Conservation (phyloP, 2,888 invertebrate genomes). For the Orgyia antiqua region DNA sequence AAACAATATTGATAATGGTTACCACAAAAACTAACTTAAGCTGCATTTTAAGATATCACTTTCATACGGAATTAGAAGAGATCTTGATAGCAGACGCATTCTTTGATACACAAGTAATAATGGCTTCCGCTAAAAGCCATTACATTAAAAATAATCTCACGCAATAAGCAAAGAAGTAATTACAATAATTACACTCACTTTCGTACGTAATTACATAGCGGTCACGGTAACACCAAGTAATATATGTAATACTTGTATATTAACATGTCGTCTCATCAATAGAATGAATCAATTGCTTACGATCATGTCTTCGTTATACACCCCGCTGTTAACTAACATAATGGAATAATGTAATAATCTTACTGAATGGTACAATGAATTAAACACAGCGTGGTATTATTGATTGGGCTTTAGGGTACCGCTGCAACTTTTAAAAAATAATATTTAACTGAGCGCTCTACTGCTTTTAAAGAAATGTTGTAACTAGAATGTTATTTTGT, state of each 20-base stretch:
- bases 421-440: too few species aligned
- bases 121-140: too few species aligned
- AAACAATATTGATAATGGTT: too few species aligned
- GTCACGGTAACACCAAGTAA: constrained; percentile 8
- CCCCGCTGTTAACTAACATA: constrained; percentile 1
- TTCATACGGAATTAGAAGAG: too few species aligned
- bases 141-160: too few species aligned
- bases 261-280: constrained; percentile 7
- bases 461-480: too few species aligned
- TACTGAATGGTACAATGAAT: constrained; percentile 3
- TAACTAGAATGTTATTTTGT: too few species aligned
- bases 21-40: too few species aligned
- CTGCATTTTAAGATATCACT: too few species aligned
- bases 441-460: too few species aligned
- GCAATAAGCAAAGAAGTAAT: constrained; percentile 15
- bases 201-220: constrained; percentile 15
- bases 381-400: constrained; percentile 5
- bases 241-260: constrained; percentile 4
- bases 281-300: constrained; percentile 2
- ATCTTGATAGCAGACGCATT: too few species aligned
- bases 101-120: too few species aligned
- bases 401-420: constrained; percentile 4
- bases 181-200: constrained; percentile 18
- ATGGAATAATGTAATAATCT: constrained; percentile 4
- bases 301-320: constrained; percentile 1